Evolutionary conservation across 2,113 vertebrate species (phyloP).

Genomic region (Zeus faber): DNA sequence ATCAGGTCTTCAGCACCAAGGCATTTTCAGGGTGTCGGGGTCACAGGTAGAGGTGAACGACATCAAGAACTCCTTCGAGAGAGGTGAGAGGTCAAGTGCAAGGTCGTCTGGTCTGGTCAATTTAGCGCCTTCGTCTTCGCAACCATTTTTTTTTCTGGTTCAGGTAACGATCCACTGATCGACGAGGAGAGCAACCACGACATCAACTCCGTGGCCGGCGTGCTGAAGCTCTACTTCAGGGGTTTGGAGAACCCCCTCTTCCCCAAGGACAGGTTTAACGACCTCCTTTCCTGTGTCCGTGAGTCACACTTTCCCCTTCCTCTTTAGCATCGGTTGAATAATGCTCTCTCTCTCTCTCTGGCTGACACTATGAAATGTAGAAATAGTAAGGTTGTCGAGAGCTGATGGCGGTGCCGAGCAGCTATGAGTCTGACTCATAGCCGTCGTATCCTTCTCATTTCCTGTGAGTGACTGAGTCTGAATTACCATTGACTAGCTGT

Average conservation of each 20-base stretch:
- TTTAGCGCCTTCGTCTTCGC: background rate
- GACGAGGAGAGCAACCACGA: constrained; percentile 97
- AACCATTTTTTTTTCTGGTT: constrained; percentile 44
- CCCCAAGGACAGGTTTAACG: constrained; percentile 97
- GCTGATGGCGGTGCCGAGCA: no score
- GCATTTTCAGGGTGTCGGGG: constrained; percentile 96
- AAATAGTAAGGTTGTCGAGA: background rate
- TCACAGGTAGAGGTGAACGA: constrained; percentile 98
- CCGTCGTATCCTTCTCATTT: no score
- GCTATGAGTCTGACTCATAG: no score
- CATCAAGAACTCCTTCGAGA: constrained; percentile 98
- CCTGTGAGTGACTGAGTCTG: no score
- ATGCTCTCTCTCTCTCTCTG: constrained; percentile 14
- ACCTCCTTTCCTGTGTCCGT: constrained; percentile 97
- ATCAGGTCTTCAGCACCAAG: constrained; percentile 96
- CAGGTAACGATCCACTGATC: constrained; percentile 95
- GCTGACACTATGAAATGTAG: background rate
- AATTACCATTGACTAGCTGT: no score
- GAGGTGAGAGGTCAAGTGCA: constrained; percentile 78
- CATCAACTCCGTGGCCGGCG: constrained; percentile 97
- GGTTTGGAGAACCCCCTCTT: constrained; percentile 97
- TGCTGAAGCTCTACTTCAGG: constrained; percentile 97
- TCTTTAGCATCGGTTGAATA: no score
- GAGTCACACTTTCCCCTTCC: constrained; percentile 70
- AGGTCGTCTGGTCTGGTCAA: background rate